phyloP scores from a whole-genome alignment of 2,797 vertebrate genomes.

The Rhinatrema bivittatum region DNA sequence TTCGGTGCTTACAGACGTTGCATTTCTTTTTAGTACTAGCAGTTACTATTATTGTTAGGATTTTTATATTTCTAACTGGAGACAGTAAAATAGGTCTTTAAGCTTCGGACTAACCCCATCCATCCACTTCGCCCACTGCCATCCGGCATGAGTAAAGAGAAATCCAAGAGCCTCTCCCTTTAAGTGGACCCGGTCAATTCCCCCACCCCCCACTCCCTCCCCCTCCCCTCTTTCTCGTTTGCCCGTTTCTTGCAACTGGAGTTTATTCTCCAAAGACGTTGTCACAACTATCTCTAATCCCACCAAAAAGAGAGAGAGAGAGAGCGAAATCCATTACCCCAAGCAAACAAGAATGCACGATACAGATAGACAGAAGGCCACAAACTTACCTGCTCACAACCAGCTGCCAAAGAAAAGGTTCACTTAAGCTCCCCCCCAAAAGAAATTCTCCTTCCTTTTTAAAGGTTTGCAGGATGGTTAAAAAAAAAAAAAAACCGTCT shows the following conservation, averaged over 20 bases:
- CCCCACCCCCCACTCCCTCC: constrained; percentile 26
- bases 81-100: too few species aligned
- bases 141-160: too few species aligned
- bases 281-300: constrained; percentile 59
- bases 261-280: constrained; percentile 61
- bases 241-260: constrained; percentile 48
- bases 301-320: constrained; percentile 43
- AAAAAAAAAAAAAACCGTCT: constrained; percentile 67
- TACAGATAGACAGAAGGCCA: constrained; percentile 66
- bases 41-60: too few species aligned
- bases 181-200: constrained; percentile 48
- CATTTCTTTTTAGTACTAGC: too few species aligned
- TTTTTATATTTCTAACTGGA: too few species aligned
- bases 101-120: too few species aligned
- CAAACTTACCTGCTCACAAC: constrained; percentile 96
- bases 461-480: constrained; percentile 64
- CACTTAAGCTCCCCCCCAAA: constrained; percentile 65
- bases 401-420: constrained; percentile 76
- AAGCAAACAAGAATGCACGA: constrained; percentile 41
- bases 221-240: constrained; percentile 38
- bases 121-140: too few species aligned
- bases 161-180: constrained; percentile 44
- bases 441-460: constrained; percentile 67
- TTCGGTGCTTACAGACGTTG: constrained; percentile 10
- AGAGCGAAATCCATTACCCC: constrained; percentile 3